phyloP scores from a whole-genome alignment of 2,797 vertebrate genomes.

The Arnoldichthys spilopterus region DNA sequence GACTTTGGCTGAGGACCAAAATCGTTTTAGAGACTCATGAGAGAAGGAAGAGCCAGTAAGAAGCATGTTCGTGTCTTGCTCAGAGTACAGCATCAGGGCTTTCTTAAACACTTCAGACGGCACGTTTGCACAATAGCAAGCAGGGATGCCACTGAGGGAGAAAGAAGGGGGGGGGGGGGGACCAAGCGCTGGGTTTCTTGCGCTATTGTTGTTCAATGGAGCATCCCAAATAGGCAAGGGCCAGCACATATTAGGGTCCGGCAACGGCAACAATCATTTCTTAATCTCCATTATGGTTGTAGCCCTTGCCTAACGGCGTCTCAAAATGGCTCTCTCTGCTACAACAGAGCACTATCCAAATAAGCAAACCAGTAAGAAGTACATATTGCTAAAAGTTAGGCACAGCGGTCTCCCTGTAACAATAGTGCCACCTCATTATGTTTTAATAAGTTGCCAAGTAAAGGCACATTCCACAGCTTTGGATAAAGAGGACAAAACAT shows the following conservation, averaged over 20 bases:
- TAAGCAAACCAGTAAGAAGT: background rate
- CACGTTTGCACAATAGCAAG: constrained; percentile 28
- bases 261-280: constrained; percentile 33
- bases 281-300: constrained; percentile 41
- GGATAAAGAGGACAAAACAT: background rate
- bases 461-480: background rate
- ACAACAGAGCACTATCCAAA: background rate
- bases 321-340: constrained; percentile 1
- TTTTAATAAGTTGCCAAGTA: background rate
- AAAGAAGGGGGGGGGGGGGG: background rate
- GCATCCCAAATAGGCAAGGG: constrained; percentile 60
- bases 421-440: background rate
- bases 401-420: background rate
- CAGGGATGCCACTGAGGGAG: constrained; percentile 30
- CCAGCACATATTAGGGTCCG: constrained; percentile 46
- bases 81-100: background rate
- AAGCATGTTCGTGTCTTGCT: background rate
- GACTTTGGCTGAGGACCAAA: too few species aligned
- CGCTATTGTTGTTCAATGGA: constrained; percentile 63
- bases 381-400: background rate
- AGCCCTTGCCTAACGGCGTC: constrained; percentile 22
- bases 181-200: constrained; percentile 40
- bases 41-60: background rate
- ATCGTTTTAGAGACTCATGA: background rate
- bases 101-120: constrained; percentile 36